These are phyloP conservation scores for Phalacrocorax pelagicus DNA, from an alignment of 2,113 vertebrate species.

Conservation along the genomic window DNA sequence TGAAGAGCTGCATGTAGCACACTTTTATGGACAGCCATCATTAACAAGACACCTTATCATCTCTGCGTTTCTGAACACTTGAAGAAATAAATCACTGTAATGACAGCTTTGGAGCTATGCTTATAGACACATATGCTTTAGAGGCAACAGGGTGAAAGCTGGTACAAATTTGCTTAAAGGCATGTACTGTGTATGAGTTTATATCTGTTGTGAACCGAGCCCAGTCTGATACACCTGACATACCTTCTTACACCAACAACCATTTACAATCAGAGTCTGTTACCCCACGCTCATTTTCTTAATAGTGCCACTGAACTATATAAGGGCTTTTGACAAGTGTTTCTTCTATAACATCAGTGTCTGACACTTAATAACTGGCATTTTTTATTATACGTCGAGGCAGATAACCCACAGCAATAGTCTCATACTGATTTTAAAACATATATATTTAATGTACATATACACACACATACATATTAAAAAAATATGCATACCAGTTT, in stretches of 20 bases:
- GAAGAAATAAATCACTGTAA: neutral
- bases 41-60: neutral
- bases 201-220: neutral
- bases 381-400: neutral
- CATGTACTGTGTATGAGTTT: neutral
- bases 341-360: neutral
- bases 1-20: neutral
- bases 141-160: neutral
- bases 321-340: neutral
- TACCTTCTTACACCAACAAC: neutral
- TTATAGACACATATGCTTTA: neutral
- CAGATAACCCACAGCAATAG: neutral
- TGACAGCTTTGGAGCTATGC: neutral
- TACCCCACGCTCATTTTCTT: neutral
- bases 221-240: neutral
- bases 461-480: no score
- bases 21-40: neutral
- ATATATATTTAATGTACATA: no score
- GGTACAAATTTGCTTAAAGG: neutral
- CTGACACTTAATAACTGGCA: neutral
- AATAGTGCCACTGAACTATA: neutral
- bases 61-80: neutral
- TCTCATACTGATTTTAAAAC: neutral
- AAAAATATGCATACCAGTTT: neutral
- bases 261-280: neutral